Evolutionary conservation across 2,888 invertebrate genomes (phyloP), one percentile per base, ranked within the genome.

Genomic region (Coleophora deauratella): DNA sequence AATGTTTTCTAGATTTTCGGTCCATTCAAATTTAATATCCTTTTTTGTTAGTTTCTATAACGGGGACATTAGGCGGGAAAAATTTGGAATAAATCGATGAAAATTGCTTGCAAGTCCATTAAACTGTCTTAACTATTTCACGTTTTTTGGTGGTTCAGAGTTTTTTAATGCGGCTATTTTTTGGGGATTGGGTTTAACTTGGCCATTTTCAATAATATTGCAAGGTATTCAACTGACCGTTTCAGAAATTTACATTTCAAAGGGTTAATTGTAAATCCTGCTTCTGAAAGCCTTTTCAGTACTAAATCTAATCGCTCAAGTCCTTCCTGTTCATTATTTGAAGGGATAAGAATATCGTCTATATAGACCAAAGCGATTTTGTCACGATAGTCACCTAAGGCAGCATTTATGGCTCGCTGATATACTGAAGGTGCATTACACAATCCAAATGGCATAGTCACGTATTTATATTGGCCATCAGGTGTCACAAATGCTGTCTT

Each of bases 401-500:
- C 52, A 2, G 42, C 14, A 14, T 51, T 59, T 3, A 57, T 59
- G 11, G 46, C 43, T 1, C 53, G 37, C 31, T 58, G 54, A 34
- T 50, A 56, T 0, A 62, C 58, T 0, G 57, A 47, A 1, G 33
- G 31, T 0, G 58, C 55, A 32, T 59, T 61, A 21, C 51, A 33
- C 0, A 62, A 14, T 0, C 59, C 57, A 42, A 58, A 61, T 0
- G 62, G 61, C 61, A 62, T 60, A 0, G 51, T 51, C 0, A 50
- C 1, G 21, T 56, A 63, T 32, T 65, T 59, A 14, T 39, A 65
- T 0, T 52, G 33, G 0, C 61, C 64, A 14, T 61, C 59, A 0
- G 58, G 56, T 1, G 58, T 62, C 0, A 56, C 49, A 33, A 59
- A 59, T 0, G 60, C 54, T 0, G 62, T 61, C 10, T 57, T 56